Conservation (phyloP, 2,888 invertebrate genomes). For the Megalurothrips usitatus region DNA sequence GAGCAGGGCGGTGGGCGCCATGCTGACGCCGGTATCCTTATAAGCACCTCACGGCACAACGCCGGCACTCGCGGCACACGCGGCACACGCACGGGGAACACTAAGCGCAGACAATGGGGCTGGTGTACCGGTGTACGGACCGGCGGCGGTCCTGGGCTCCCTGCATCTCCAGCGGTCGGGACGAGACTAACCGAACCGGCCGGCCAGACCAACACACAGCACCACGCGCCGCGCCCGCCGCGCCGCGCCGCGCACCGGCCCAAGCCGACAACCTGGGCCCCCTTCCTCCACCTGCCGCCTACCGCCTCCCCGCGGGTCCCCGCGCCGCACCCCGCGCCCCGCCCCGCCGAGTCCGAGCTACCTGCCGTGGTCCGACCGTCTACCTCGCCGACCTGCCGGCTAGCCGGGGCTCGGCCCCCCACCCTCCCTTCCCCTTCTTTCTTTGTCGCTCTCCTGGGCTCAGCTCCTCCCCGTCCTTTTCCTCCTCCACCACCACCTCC, state of each 20-base stretch:
- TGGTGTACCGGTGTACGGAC: neutral
- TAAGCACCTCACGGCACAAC: neutral
- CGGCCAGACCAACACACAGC: neutral
- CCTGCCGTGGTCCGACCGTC: neutral
- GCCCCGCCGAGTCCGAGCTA: neutral
- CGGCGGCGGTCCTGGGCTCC: conserved; percentile 9
- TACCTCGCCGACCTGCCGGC: conserved; percentile 15
- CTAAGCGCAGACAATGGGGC: neutral
- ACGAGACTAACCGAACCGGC: neutral
- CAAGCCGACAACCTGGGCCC: conserved; percentile 23
- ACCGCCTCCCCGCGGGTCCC: neutral
- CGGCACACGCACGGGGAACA: neutral
- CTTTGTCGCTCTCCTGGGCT: neutral
- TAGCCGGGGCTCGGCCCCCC: neutral
- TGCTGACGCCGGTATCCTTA: neutral
- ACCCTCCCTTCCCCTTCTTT: neutral
- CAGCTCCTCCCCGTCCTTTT: neutral
- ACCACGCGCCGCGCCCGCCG: neutral
- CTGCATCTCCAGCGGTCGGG: conserved; percentile 23
- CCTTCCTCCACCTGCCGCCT: neutral
- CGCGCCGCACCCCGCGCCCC: neutral
- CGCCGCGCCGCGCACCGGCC: neutral
- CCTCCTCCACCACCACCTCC: no score
- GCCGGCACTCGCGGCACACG: neutral
- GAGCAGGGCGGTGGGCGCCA: neutral